Percentiles rank a stretch among this genome's conserved stretches.
Conservation (phyloP, 1,140 invertebrate species). For the Ridgeia piscesae region DNA sequence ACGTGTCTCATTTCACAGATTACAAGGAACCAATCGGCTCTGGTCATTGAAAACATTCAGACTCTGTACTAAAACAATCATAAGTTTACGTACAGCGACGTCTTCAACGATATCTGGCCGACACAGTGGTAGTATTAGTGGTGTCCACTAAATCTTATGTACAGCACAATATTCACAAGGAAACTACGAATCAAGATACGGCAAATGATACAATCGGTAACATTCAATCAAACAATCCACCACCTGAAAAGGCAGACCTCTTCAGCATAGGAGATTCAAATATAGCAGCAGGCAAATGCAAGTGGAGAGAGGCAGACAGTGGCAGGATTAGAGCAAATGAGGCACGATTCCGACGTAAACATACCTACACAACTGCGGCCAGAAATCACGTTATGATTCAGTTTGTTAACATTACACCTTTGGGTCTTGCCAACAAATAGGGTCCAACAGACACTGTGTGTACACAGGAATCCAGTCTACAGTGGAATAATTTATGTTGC, state of each 20-base stretch:
- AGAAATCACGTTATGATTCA: not conserved
- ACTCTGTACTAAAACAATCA: not conserved
- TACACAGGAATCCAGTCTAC: not conserved
- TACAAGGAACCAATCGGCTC: not conserved
- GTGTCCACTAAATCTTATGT: not conserved
- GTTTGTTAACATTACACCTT: not conserved
- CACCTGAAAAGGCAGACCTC: not conserved
- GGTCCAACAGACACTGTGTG: not conserved
- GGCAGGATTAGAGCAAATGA: not conserved
- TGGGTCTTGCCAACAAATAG: not conserved
- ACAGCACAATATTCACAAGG: not conserved
- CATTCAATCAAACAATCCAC: not conserved
- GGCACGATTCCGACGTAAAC: not conserved
- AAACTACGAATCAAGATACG: not conserved
- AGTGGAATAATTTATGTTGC: not conserved
- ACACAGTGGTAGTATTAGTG: not conserved
- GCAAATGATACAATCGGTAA: not conserved
- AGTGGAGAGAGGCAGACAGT: not conserved
- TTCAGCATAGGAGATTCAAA: conserved; percentile 5
- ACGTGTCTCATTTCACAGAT: not conserved
- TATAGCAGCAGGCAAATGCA: not conserved
- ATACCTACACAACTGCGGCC: not conserved
- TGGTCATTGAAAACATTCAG: not conserved
- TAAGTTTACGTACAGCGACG: not conserved
- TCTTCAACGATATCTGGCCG: not conserved